Evolutionary conservation across 2,888 invertebrate genomes (phyloP).

Genomic region (Mesopsocus fuscifrons): DNA sequence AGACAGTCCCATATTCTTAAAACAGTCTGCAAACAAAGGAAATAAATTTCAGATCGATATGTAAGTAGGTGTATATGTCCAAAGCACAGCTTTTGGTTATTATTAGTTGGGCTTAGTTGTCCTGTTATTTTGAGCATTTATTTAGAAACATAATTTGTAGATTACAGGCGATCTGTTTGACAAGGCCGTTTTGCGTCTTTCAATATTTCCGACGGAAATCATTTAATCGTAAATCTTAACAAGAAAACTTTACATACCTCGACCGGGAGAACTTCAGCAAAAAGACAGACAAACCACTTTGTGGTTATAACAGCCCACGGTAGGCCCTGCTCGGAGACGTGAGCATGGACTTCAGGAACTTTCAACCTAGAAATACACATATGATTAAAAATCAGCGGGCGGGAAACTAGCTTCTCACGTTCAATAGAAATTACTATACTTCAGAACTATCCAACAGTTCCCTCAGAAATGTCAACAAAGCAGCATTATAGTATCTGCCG

Average conservation of each 20-base stretch:
- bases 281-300: slow-evolving; percentile 92
- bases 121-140: too few relatives aligned
- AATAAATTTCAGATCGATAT: background rate
- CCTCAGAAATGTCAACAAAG: background rate
- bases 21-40: slow-evolving; percentile 42
- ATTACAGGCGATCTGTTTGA: too few relatives aligned
- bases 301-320: slow-evolving; percentile 83
- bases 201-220: too few relatives aligned
- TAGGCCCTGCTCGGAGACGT: slow-evolving; percentile 60
- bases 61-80: too few relatives aligned
- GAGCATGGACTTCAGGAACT: slow-evolving; percentile 61
- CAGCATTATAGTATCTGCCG: too few relatives aligned
- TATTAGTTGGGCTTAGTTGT: too few relatives aligned
- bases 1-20: slow-evolving; percentile 90
- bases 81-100: too few relatives aligned
- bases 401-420: slow-evolving; percentile 6
- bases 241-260: slow-evolving; percentile 32
- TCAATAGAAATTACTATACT: background rate
- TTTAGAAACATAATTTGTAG: too few relatives aligned
- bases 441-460: too few relatives aligned
- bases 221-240: background rate
- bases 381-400: slow-evolving; percentile 1
- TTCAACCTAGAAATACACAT: slow-evolving; percentile 34
- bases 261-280: slow-evolving; percentile 80
- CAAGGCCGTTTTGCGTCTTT: too few relatives aligned